Conservation (phyloP, 2,888 invertebrate species). For the Orthosia gracilis region DNA sequence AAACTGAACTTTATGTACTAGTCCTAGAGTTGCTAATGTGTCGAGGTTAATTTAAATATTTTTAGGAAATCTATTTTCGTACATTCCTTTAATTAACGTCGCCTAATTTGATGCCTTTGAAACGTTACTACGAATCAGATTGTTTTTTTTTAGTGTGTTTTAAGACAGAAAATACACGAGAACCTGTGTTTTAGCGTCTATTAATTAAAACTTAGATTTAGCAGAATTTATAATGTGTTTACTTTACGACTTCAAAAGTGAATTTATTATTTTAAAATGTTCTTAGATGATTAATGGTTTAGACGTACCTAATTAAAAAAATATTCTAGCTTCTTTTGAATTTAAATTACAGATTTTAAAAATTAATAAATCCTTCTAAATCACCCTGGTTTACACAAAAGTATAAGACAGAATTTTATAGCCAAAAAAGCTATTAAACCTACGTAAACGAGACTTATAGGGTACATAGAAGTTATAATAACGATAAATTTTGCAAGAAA, state of each 20-base stretch:
- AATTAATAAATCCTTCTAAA: constrained; percentile 20
- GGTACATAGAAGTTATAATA: constrained; percentile 36
- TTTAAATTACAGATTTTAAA: constrained; percentile 3
- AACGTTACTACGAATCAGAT: constrained; percentile 54
- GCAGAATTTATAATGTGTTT: constrained; percentile 14
- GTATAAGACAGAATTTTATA: constrained; percentile 31
- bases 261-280: constrained; percentile 1
- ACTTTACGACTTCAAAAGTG: constrained; percentile 21
- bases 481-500: constrained; percentile 54
- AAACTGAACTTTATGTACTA: constrained; percentile 28
- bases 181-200: constrained; percentile 5
- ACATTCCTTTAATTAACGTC: constrained; percentile 66
- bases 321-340: constrained; percentile 19
- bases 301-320: constrained; percentile 38
- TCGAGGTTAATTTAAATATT: constrained; percentile 30
- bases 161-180: constrained; percentile 13
- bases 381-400: constrained; percentile 16
- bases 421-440: constrained; percentile 33
- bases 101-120: constrained; percentile 64
- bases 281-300: constrained; percentile 20
- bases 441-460: constrained; percentile 42
- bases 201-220: constrained; percentile 38
- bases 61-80: constrained; percentile 60
- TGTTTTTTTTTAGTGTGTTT: constrained; percentile 33
- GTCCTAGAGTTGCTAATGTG: constrained; percentile 25